Evolutionary conservation across 1,140 invertebrate species (phyloP), one percentile per base, ranked within the genome.

Genomic region (Meteorus sp.): DNA sequence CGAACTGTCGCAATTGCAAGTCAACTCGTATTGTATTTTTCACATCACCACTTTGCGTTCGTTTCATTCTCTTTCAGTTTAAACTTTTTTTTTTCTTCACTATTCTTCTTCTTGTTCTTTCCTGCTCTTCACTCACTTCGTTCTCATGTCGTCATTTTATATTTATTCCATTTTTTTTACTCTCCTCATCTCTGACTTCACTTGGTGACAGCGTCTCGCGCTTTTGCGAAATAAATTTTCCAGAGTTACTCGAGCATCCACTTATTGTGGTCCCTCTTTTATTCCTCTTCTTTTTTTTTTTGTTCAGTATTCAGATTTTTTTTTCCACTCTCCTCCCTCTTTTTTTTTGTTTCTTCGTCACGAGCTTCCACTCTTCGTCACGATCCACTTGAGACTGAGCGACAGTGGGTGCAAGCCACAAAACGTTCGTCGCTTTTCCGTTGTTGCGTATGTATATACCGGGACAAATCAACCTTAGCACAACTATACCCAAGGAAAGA

Each of bases 381-480:
- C 50, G 31, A 45, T 60, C 41, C 58, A 54, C 50, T 53, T 15
- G 50, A 60, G 58, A 60, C 58, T 60, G 48, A 58, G 50, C 48
- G 51, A 60, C 51, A 39, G n/a, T 15, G 27, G 35, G 27, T 23
- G 50, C 48, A 23, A 27, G 45, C 20, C 37, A 60, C 50, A 60
- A 54, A 53, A 47, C 51, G 50, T 27, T 39, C 23, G 9, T 22
- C 44, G 11, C 5, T 52, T 19, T 23, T 45, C 41, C 43, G 19
- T 37, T 31, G 41, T 22, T 13, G 13, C 19, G 20, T 41, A 53
- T n/a, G 23, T 39, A 20, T 53, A 39, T 41, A 53, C 19, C 23
- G 37, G 15, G 37, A 25, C 29, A 29, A 29, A 9, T 9, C 19
- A 44, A 44, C 25, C 50, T 35, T 52, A 27, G 23, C 47, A 9